phyloP scores from a whole-genome alignment of 2,797 vertebrate genomes.

The Schizopygopsis pylzovi region DNA sequence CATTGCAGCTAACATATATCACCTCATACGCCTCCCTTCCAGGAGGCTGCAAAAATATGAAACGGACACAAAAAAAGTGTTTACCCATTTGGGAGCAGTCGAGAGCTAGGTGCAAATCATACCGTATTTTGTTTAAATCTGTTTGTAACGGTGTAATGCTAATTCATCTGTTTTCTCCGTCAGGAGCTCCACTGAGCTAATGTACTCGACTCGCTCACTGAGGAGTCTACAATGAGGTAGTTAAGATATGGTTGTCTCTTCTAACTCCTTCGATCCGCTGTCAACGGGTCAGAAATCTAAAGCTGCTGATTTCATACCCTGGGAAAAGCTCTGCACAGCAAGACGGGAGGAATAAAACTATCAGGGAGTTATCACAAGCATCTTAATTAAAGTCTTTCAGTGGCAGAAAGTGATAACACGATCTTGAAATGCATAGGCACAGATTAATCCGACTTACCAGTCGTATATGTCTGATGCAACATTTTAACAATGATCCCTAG shows the following conservation, averaged over 20 bases:
- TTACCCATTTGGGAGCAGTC: conserved; percentile 6
- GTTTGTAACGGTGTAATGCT: conserved; percentile 1
- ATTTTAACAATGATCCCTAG: conserved; percentile 2
- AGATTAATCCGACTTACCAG: conserved; percentile 30
- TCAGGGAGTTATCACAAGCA: conserved; percentile 26
- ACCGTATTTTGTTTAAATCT: background rate
- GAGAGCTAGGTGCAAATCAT: conserved; percentile 1
- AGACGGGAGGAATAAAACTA: conserved; percentile 19
- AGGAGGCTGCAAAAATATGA: conserved; percentile 25
- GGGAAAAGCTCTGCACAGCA: conserved; percentile 7
- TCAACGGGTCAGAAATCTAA: background rate
- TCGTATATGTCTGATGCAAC: conserved; percentile 7
- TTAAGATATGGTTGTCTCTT: conserved; percentile 28
- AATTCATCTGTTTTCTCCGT: conserved; percentile 22
- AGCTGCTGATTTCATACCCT: conserved; percentile 16
- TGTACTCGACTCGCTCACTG: background rate
- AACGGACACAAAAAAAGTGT: background rate
- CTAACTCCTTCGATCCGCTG: background rate
- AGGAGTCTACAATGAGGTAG: background rate
- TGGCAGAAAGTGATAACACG: conserved; percentile 33
- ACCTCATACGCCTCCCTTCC: conserved; percentile 7
- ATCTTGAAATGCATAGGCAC: conserved; percentile 48
- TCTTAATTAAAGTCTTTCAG: conserved; percentile 50
- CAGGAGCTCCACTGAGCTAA: conserved; percentile 39
- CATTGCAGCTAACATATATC: conserved; percentile 18